Conservation (phyloP, 2,888 invertebrate species). For the Hylaea fasciaria region DNA sequence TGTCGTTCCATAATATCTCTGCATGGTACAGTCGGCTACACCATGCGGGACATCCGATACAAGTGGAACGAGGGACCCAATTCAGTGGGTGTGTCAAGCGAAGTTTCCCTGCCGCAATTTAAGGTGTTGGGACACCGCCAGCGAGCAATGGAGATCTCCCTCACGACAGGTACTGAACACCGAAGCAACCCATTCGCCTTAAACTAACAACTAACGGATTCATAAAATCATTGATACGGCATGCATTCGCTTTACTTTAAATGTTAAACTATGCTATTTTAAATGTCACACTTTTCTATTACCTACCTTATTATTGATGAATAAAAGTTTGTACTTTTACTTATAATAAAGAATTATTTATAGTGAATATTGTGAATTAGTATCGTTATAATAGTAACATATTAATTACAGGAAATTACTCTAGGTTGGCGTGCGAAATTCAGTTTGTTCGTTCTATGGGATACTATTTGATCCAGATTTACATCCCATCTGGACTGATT, state of each 20-base stretch:
- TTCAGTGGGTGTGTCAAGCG: constrained; percentile 96
- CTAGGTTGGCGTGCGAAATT: constrained; percentile 97
- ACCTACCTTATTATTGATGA: too few species aligned
- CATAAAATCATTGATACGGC: neutral
- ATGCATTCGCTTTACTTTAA: neutral
- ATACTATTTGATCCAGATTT: constrained; percentile 99
- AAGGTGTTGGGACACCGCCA: constrained; percentile 97
- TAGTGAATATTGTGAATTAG: neutral
- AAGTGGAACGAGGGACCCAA: constrained; percentile 98
- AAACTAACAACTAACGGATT: neutral
- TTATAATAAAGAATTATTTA: neutral
- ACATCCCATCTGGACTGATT: constrained; percentile 98
- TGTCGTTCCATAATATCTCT: constrained; percentile 80
- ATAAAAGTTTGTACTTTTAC: too few species aligned
- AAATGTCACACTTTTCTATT: too few species aligned
- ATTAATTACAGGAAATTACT: constrained; percentile 94
- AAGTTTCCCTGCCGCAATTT: constrained; percentile 98
- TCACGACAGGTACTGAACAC: constrained; percentile 93
- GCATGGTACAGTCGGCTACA: constrained; percentile 95
- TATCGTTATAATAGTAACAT: neutral
- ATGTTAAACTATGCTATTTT: too few species aligned
- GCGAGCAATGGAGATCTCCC: constrained; percentile 96
- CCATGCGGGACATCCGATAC: constrained; percentile 98
- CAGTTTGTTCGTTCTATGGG: constrained; percentile 99
- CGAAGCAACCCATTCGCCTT: constrained; percentile 41